A percentile compares a stretch with the other conserved stretches of the same genome.
phyloP scores from a whole-genome alignment of 2,797 vertebrate species.

The Darevskia nairensis region DNA sequence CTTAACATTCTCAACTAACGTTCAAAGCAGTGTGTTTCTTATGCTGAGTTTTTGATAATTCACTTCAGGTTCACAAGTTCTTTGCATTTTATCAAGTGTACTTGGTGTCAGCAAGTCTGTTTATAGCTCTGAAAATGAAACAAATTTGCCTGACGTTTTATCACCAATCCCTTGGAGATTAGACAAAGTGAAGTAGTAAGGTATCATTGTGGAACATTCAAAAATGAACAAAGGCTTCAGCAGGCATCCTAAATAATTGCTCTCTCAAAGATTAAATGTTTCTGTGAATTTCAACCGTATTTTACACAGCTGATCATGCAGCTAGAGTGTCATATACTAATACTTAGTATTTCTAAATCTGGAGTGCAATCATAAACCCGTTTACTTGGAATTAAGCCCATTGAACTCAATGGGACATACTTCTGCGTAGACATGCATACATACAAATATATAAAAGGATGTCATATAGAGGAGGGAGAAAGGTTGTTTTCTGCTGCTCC shows the following conservation, averaged over 20 bases:
- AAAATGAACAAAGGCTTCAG: background rate
- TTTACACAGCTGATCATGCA: background rate
- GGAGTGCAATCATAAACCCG: background rate
- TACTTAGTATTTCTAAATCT: background rate
- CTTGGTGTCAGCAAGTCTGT: slow-evolving; percentile 9
- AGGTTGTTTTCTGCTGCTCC: no score
- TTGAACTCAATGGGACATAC: background rate
- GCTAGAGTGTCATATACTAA: background rate
- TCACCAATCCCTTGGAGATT: background rate
- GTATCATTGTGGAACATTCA: background rate
- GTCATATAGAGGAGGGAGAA: no score
- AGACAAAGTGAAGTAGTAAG: background rate
- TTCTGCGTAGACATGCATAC: background rate
- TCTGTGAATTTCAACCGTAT: background rate
- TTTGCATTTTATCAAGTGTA: slow-evolving; percentile 15
- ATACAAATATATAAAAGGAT: no score
- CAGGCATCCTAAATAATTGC: background rate
- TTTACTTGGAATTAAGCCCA: background rate
- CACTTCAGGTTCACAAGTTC: background rate
- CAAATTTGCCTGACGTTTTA: background rate
- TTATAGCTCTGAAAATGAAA: background rate
- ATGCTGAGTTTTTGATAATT: slow-evolving; percentile 10
- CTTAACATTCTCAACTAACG: background rate
- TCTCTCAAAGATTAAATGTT: background rate
- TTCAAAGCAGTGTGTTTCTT: background rate